Base-by-base conservation (phyloP, 1,140 invertebrate genomes). In the Drosophila pseudoobscura region DNA sequence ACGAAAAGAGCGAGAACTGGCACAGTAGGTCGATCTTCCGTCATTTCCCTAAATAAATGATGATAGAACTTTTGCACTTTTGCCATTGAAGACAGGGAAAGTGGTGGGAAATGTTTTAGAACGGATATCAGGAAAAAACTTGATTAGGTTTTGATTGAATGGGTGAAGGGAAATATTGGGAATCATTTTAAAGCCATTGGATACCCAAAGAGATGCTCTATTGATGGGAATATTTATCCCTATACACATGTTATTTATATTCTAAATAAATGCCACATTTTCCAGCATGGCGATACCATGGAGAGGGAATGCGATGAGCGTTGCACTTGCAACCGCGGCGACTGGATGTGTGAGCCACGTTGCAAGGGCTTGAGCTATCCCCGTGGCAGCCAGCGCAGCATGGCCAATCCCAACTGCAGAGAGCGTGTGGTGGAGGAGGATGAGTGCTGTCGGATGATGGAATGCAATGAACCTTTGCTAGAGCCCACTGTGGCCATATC, bases 401-500 rank as follows among this genome's bases (percentile, higher is more conserved):
- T 94, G 53, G 92, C 93, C 35, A 96, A 97, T 92, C 94, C 95
- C 1, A 91, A 95, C 22, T 97, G 97, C 82, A 93, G 93, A 45
- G 96, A 96, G 71, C 92, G 94, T 7, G 70, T 93, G 7, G 92
- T 93, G 11, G 94, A 95, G 41, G 95, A 97, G 84, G 83, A 88
- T n/a, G 94, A 95, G 29, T 98, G 97, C 88, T 97, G 96, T 80
- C 94, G 96, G 3, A 92, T 94, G 39, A 92, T 96, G 65, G 92
- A 93, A 26, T 96, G 96, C 60, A 74, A 53, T 11, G 75, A 90
- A 29, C 57, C 75, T 3, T 24, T 78, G 57, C 52, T 87, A n/a
- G 71, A 80, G 26, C 82, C 87, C 35, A 90, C 55, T 0, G 45
- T 85, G 52, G 50, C 59, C 20, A 50, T 59, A 49, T 26, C 65